Conservation (phyloP, 92 coral and sea anemone genomes). For the Umimayanthus kanabou region DNA sequence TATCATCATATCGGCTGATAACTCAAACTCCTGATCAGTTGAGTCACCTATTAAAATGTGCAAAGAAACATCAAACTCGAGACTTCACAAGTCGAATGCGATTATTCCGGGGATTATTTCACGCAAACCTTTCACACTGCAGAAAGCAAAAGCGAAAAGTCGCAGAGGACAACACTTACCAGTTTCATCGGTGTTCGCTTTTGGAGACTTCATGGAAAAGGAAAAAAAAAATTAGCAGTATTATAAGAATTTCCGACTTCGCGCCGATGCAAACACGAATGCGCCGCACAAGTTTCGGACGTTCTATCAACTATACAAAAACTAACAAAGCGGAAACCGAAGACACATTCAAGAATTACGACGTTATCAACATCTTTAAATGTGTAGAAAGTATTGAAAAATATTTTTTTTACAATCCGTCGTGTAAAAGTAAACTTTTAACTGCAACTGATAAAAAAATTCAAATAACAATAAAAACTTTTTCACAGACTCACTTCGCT, state of each 20-base stretch:
- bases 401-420: not conserved
- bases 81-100: not conserved
- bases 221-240: conserved; percentile 19
- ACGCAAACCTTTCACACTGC: not conserved
- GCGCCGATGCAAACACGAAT: conserved; percentile 27
- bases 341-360: not conserved
- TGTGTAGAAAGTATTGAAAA: not conserved
- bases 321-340: conserved; percentile 40
- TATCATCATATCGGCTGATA: conserved; percentile 90
- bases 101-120: not conserved
- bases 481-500: conserved; percentile 76
- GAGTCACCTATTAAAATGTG: conserved; percentile 63
- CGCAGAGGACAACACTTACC: conserved; percentile 45
- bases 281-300: conserved; percentile 41
- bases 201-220: conserved; percentile 66
- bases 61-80: not conserved
- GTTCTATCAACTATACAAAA: conserved; percentile 9
- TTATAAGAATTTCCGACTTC: conserved; percentile 30
- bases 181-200: conserved; percentile 64
- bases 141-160: not conserved
- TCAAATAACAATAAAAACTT: conserved; percentile 43
- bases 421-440: not conserved
- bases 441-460: conserved; percentile 19
- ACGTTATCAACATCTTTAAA: not conserved
- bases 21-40: conserved; percentile 91